phyloP scores from a whole-genome alignment of 2,888 invertebrate species.

The Pimpla rufipes region DNA sequence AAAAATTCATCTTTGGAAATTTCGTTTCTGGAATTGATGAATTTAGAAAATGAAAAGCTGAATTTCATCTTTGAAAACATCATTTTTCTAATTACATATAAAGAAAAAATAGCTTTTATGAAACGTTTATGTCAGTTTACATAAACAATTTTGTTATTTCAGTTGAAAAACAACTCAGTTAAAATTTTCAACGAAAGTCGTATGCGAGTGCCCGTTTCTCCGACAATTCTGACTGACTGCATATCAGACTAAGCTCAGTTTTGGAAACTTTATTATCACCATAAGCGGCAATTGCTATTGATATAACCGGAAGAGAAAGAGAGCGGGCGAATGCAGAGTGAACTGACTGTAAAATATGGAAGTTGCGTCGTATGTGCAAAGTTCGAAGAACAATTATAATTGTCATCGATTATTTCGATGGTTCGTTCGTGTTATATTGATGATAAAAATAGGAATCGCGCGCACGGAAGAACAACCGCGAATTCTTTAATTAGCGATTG shows the following conservation, averaged over 20 bases:
- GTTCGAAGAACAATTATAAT: constrained; percentile 45
- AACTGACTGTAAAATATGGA: constrained; percentile 9
- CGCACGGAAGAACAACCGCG: constrained; percentile 31
- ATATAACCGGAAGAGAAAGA: constrained; percentile 19
- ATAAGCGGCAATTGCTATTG: constrained; percentile 32
- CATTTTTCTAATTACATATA: no score
- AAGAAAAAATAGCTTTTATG: background rate
- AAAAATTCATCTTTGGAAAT: background rate
- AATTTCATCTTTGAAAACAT: background rate
- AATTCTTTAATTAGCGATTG: constrained; percentile 48
- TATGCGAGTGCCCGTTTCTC: constrained; percentile 16
- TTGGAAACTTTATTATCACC: constrained; percentile 44
- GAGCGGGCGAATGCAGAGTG: constrained; percentile 8
- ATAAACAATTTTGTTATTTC: background rate
- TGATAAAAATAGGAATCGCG: constrained; percentile 24
- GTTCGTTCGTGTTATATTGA: constrained; percentile 29
- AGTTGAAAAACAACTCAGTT: constrained; percentile 9
- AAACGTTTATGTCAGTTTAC: background rate
- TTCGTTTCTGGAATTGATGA: no score
- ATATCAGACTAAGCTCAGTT: constrained; percentile 68
- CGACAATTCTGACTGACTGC: constrained; percentile 61
- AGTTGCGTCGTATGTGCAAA: constrained; percentile 38
- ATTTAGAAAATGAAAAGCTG: background rate
- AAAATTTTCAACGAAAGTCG: constrained; percentile 11
- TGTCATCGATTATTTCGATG: constrained; percentile 15